Percentiles rank a stretch among this genome's conserved stretches.
Conservation (phyloP, 2,888 invertebrate genomes). For the Latrodectus elegans region DNA sequence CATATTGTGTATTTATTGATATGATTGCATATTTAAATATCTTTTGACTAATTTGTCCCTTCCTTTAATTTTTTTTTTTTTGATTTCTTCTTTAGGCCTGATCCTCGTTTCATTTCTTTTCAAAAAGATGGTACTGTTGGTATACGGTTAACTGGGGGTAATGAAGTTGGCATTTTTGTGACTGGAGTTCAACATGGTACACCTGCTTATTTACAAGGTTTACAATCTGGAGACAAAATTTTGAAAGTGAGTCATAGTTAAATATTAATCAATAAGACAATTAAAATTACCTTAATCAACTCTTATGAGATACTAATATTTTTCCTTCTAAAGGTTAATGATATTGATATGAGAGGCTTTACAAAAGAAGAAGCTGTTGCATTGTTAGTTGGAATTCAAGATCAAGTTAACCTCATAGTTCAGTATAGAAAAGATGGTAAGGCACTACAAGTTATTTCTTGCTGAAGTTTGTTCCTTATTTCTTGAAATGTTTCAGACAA, state of each 20-base stretch:
- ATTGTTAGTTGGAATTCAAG: constrained; percentile 87
- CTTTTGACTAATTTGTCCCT: neutral
- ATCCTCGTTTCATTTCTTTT: constrained; percentile 93
- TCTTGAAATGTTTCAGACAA: too few relatives aligned
- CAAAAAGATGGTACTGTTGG: constrained; percentile 97
- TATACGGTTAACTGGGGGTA: constrained; percentile 96
- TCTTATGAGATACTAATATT: neutral
- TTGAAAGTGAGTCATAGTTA: constrained; percentile 81
- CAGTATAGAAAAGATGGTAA: constrained; percentile 87
- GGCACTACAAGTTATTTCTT: neutral
- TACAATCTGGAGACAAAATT: constrained; percentile 97
- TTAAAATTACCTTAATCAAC: neutral
- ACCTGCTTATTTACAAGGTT: constrained; percentile 94
- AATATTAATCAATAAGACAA: neutral
- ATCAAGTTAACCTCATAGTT: constrained; percentile 94
- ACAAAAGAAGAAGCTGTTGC: constrained; percentile 98
- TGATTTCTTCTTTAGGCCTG: constrained; percentile 77
- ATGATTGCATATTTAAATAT: neutral
- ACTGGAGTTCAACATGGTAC: constrained; percentile 97
- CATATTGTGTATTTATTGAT: too few relatives aligned
- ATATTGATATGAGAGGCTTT: constrained; percentile 96
- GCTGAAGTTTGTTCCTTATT: too few relatives aligned
- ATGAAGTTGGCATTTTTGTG: constrained; percentile 98
- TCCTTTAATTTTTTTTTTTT: neutral
- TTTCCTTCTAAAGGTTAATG: constrained; percentile 81